Conservation (phyloP, 2,888 invertebrate genomes). For the Synergus laeviventris region DNA sequence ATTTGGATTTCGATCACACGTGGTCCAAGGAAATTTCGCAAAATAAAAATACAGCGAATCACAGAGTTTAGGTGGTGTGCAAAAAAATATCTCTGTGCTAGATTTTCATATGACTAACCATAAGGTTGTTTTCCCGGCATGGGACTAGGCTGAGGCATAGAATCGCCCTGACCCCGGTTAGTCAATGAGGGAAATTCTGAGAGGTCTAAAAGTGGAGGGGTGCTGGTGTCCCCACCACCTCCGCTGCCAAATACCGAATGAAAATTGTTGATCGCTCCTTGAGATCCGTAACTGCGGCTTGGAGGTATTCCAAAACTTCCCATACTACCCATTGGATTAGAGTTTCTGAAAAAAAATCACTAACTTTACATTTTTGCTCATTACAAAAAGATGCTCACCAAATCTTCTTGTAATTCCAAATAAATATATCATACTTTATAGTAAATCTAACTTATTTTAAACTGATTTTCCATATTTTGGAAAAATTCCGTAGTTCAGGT, state of each 20-base stretch:
- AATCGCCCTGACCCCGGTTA: slow-evolving; percentile 88
- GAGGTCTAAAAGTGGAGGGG: slow-evolving; percentile 92
- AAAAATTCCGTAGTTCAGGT: not conserved
- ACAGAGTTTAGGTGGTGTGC: not conserved
- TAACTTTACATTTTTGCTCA: not conserved
- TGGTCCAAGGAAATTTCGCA: not conserved
- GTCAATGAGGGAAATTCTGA: slow-evolving; percentile 96
- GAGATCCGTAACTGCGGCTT: slow-evolving; percentile 78
- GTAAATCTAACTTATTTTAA: not conserved
- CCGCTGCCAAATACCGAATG: slow-evolving; percentile 87
- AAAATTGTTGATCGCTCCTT: slow-evolving; percentile 79
- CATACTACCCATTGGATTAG: slow-evolving; percentile 80
- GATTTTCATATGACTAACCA: slow-evolving; percentile 79
- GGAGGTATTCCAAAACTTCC: slow-evolving; percentile 82
- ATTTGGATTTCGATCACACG: not conserved
- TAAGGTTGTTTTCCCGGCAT: slow-evolving; percentile 95
- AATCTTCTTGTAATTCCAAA: not conserved
- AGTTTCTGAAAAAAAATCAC: slow-evolving; percentile 76
- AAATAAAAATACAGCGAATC: slow-evolving; percentile 1
- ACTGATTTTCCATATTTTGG: not conserved
- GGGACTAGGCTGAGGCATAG: slow-evolving; percentile 87
- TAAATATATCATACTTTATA: not conserved
- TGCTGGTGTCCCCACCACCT: slow-evolving; percentile 85
- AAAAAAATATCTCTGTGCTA: slow-evolving; percentile 5
- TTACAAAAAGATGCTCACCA: not conserved